Percentiles rank a stretch among this genome's conserved stretches.
Evolutionary conservation across 1,140 invertebrate species (phyloP).

Genomic region (Bombus picipes): DNA sequence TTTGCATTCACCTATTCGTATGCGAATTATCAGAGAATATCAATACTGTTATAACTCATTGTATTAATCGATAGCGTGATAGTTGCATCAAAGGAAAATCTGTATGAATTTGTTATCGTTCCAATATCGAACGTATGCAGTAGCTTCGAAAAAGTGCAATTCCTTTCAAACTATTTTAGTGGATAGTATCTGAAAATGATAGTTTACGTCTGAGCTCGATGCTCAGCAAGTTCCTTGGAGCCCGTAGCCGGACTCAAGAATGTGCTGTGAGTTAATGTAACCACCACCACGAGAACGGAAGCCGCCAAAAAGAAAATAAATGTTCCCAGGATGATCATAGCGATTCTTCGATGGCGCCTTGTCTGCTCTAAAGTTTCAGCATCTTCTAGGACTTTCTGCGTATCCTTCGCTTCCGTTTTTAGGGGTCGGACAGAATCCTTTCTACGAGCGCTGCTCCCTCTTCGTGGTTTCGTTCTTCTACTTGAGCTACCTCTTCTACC

Average conservation of each 20-base stretch:
- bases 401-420: constrained; percentile 80
- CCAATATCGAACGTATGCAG: background rate
- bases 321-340: constrained; percentile 86
- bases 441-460: constrained; percentile 62
- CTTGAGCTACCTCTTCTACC: constrained; percentile 76
- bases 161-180: background rate
- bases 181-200: constrained; percentile 4
- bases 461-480: constrained; percentile 68
- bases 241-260: constrained; percentile 80
- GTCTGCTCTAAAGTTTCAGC: constrained; percentile 80
- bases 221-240: constrained; percentile 73
- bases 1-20: background rate
- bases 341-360: constrained; percentile 85
- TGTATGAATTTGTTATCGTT: background rate
- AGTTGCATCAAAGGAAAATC: background rate
- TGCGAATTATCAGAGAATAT: background rate
- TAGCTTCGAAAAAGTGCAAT: background rate
- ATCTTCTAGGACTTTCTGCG: constrained; percentile 42
- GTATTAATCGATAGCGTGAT: background rate
- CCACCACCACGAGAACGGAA: constrained; percentile 87
- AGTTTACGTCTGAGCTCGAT: constrained; percentile 75
- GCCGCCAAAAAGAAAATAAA: constrained; percentile 87
- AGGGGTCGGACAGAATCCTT: constrained; percentile 79
- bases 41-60: constrained; percentile 4
- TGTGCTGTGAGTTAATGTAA: constrained; percentile 87